Evolutionary conservation across 2,888 invertebrate genomes (phyloP).

Genomic region (Aporophyla lueneburgensis): DNA sequence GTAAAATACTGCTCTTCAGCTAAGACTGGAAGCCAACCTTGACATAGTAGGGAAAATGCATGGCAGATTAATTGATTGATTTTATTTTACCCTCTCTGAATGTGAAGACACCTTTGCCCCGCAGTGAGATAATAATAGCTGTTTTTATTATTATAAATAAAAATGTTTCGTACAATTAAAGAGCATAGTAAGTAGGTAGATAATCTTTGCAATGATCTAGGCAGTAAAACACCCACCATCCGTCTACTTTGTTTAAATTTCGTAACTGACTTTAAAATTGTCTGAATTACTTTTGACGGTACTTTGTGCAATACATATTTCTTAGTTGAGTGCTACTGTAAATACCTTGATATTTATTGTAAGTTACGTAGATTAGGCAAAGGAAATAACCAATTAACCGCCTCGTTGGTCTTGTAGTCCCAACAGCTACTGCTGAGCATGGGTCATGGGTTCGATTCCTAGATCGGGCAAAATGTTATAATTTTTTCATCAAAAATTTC

Average conservation of each 20-base stretch:
- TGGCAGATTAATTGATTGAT: too few relatives aligned
- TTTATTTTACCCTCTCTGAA: not conserved
- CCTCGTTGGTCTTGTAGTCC: too few relatives aligned
- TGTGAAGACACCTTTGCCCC: not conserved
- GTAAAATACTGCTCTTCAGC: too few relatives aligned
- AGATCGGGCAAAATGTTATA: too few relatives aligned
- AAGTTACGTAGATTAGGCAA: too few relatives aligned
- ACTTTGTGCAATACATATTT: not conserved
- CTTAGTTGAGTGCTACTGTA: slow-evolving; percentile 1
- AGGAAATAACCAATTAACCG: too few relatives aligned
- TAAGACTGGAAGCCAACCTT: too few relatives aligned
- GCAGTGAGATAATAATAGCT: not conserved
- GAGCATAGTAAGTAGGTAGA: not conserved
- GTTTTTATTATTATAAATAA: not conserved
- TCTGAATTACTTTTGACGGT: not conserved
- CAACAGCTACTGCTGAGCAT: too few relatives aligned
- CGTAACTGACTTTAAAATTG: slow-evolving; percentile 1
- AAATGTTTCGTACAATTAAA: not conserved
- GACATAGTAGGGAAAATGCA: too few relatives aligned
- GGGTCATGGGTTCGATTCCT: too few relatives aligned
- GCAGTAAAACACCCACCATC: not conserved
- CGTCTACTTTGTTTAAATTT: not conserved
- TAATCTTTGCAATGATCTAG: slow-evolving; percentile 4
- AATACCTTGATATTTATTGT: too few relatives aligned
- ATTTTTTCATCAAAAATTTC: too few relatives aligned